phyloP scores from a whole-genome alignment of 2,888 invertebrate genomes.

The Neelides folsomi region DNA sequence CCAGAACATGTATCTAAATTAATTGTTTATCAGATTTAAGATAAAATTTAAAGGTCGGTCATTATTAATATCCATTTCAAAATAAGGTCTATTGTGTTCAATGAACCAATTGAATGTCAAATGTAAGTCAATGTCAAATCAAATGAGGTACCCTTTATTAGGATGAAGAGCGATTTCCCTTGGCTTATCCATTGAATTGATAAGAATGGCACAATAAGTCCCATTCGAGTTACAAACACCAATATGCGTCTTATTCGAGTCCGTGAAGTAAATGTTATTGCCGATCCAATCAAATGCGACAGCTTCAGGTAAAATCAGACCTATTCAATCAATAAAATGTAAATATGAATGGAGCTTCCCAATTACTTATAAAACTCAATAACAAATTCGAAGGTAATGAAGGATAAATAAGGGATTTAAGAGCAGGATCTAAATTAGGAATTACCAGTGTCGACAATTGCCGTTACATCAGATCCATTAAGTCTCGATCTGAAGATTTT shows the following conservation, averaged over 20 bases:
- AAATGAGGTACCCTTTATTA: constrained; percentile 45
- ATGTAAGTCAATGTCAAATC: no score
- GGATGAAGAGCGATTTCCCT: constrained; percentile 58
- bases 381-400: no score
- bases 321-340: constrained; percentile 35
- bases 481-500: constrained; percentile 52
- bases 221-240: constrained; percentile 61
- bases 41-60: no score
- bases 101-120: no score
- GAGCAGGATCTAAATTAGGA: not conserved
- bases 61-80: no score
- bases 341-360: not conserved
- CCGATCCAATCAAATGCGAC: constrained; percentile 65
- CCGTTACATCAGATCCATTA: constrained; percentile 41
- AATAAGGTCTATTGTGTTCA: no score
- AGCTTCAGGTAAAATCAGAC: constrained; percentile 59
- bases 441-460: constrained; percentile 27
- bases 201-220: constrained; percentile 49
- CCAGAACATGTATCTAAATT: constrained; percentile 78
- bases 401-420: no score
- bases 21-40: no score
- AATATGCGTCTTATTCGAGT: constrained; percentile 54
- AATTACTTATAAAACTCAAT: no score
- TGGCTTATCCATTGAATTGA: constrained; percentile 51
- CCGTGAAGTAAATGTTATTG: constrained; percentile 68